Evolutionary conservation across 2,113 vertebrate genomes (phyloP), one percentile per base, ranked within the genome.

Genomic region (Clinocottus analis): DNA sequence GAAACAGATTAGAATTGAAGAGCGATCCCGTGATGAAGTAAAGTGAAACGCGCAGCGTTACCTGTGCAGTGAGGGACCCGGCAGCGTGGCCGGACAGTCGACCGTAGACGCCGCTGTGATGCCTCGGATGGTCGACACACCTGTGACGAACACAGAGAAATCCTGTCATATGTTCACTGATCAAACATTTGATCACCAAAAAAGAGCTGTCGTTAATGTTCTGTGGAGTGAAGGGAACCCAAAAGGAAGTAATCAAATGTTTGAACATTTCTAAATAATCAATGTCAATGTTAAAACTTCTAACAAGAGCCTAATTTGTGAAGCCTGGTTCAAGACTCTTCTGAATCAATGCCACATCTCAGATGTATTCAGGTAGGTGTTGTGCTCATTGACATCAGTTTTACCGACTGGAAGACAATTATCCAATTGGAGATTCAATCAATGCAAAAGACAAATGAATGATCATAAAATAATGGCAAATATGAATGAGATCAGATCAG

Each of bases 61-160:
- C 96, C 65, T 91, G 84, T 49, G 78, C 77, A 23, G 90, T 77
- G 7, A 59, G n/a, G 0, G 84, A 35, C 58, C 64, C 76, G 25
- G 82, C 10, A 0, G 66, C 2, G 63, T 78, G 81, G 29, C 75
- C 88, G 21, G 79, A 58, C n/a, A 88, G 87, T 85, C 91, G 95
- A 33, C 88, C 87, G 60, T 93, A 86, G 0, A 92, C 79, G 56
- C 82, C 94, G 64, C 91, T 83, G 7, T 93, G 94, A 74, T 92
- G 94, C 85, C 94, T 94, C 43, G 74, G 80, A 85, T 94, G 96
- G 27, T 95, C 93, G 49, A 94, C 90, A 83, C 80, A 80, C 84
- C 96, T 97, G 89, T 14, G 83, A 72, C 10, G 51, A 25, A 85
- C 63, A 61, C 58, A 33, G 12, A n/a, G 3, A 80, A 31, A 70